Base-by-base conservation (phyloP, 2,113 vertebrate genomes). In the Pao palembangensis region DNA sequence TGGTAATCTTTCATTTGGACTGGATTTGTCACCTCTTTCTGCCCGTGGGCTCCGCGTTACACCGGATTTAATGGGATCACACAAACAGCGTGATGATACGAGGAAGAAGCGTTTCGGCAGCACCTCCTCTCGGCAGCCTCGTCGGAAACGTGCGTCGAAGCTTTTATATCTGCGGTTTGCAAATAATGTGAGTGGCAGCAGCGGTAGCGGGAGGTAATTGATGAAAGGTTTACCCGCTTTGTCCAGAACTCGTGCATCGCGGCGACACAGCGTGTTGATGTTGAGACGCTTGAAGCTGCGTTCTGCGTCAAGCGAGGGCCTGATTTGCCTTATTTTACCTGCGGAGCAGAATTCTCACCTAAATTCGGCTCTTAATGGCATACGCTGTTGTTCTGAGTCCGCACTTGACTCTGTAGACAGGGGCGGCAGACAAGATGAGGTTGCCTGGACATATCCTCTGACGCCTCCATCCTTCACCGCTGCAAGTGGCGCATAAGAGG, bases 391-490 rank as follows among this genome's bases (percentile, higher is more conserved):
- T 38, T 38, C 2, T 38, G 34, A 38, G 3, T 11, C 8, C 34
- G 8, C 10, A 38, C 34, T 38, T 38, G 34, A 2, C 34, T 38
- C 10, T 38, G 34, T 38, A 38, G 34, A 38, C 34, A 38, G 34
- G 11, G 34, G 34, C 34, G 34, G 34, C 34, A 11, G 11, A 47
- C 4, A 64, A 80, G 83, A 90, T 74, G 69, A 88, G 87, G 85
- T 78, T 80, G 60, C 79, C 77, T 73, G 55, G 64, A 65, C 76
- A 57, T 71, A 51, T 81, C 71, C 69, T 80, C 78, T 87, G 78
- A 86, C 85, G 76, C 73, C 61, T 62, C 61, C 71, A 73, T 86
- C 78, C 75, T 74, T 80, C 68, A 80, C n/a, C 14, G 65, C 78
- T 67, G 64, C 67, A 61, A 73, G 73, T 68, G 75, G 59, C 76